These are phyloP conservation scores for Chaenocephalus aceratus DNA, from an alignment of 2,113 vertebrate species.

Conservation along the genomic window DNA sequence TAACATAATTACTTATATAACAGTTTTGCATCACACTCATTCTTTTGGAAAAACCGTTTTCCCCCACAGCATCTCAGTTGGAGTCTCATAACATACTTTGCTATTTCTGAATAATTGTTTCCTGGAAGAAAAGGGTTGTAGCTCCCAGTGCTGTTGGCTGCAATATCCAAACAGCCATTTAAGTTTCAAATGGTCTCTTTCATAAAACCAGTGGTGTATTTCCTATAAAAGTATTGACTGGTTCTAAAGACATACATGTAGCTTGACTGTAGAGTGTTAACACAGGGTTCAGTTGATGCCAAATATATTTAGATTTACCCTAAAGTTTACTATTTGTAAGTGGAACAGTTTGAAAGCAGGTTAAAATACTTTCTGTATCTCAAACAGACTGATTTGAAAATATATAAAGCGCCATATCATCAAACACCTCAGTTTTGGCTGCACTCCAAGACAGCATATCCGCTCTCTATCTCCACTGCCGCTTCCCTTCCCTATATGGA, in stretches of 20 bases:
- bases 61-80: background rate
- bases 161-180: conserved; percentile 1
- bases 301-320: no score
- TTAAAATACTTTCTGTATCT: background rate
- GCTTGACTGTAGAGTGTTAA: background rate
- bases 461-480: conserved; percentile 29
- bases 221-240: background rate
- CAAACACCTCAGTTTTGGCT: conserved; percentile 16
- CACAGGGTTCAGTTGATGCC: no score
- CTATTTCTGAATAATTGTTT: conserved; percentile 3
- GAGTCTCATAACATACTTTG: background rate
- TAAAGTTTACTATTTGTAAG: no score
- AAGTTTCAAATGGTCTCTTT: conserved; percentile 7
- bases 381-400: conserved; percentile 1
- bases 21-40: background rate
- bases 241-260: background rate
- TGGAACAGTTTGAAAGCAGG: background rate
- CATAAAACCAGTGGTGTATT: background rate
- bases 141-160: conserved; percentile 15
- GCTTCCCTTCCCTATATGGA: background rate
- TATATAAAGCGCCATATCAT: background rate
- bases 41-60: no score
- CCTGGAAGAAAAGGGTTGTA: background rate
- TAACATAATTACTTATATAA: background rate
- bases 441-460: conserved; percentile 55